These are phyloP conservation scores for Drosophila yakuba DNA, from an alignment of 1,140 invertebrate species.

Conservation along the genomic window DNA sequence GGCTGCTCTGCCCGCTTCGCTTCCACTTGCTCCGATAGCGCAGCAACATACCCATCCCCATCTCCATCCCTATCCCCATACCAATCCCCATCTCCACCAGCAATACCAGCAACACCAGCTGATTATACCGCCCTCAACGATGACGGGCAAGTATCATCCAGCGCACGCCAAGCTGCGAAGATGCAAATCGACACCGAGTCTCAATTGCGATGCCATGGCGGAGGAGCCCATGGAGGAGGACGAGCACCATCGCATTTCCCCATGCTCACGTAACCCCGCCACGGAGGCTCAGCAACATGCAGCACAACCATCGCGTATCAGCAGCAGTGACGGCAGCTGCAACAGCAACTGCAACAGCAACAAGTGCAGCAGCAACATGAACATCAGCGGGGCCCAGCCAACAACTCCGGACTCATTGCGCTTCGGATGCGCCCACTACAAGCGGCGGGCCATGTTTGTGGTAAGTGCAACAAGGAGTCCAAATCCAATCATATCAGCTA, in stretches of 20 bases:
- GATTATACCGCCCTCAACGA: conserved; percentile 51
- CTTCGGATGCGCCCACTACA: conserved; percentile 91
- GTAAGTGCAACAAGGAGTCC: conserved; percentile 86
- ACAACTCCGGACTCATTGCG: conserved; percentile 68
- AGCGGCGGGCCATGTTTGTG: conserved; percentile 92
- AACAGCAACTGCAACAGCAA: conserved; percentile 15
- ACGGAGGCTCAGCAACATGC: conserved; percentile 51
- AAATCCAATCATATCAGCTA: not conserved
- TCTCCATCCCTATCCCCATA: no score
- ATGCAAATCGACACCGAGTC: conserved; percentile 70
- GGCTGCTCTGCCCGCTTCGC: conserved; percentile 37
- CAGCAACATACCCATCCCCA: not conserved
- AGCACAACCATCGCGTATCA: conserved; percentile 27
- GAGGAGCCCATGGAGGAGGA: conserved; percentile 33
- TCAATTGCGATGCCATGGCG: conserved; percentile 46
- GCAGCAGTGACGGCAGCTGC: conserved; percentile 1
- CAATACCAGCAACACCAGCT: conserved; percentile 28
- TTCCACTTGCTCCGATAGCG: conserved; percentile 33
- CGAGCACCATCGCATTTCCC: conserved; percentile 4
- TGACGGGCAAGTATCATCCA: conserved; percentile 18
- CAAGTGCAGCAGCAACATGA: conserved; percentile 17
- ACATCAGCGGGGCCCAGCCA: conserved; percentile 34
- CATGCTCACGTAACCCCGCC: conserved; percentile 19
- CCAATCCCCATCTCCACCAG: conserved; percentile 3
- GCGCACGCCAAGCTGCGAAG: conserved; percentile 53